Percentiles rank a stretch among this genome's conserved stretches.
Evolutionary conservation across 1,140 invertebrate genomes (phyloP).

Genomic region (Cardiocondyla obscurior): DNA sequence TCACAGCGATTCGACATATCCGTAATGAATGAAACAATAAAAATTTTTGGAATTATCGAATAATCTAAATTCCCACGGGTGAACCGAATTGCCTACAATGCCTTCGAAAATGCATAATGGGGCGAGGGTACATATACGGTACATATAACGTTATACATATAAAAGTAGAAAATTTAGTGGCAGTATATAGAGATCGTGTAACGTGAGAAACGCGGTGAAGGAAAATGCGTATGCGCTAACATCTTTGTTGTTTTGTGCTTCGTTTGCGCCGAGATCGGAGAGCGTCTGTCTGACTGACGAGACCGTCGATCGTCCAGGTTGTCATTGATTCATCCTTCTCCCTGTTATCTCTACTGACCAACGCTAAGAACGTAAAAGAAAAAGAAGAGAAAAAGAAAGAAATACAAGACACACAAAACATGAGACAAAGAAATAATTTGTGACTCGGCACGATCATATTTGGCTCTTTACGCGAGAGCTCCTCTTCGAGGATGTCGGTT

Average conservation of each 20-base stretch:
- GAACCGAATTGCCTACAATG: slow-evolving; percentile 36
- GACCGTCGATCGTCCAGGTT: slow-evolving; percentile 29
- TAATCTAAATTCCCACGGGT: slow-evolving; percentile 45
- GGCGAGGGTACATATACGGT: slow-evolving; percentile 64
- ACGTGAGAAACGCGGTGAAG: slow-evolving; percentile 65
- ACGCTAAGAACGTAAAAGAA: slow-evolving; percentile 42
- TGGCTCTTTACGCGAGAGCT: slow-evolving; percentile 31
- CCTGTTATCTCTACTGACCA: slow-evolving; percentile 29
- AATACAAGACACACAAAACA: slow-evolving; percentile 1
- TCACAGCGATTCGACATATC: slow-evolving; percentile 51
- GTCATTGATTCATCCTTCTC: slow-evolving; percentile 25
- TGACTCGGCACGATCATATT: slow-evolving; percentile 35
- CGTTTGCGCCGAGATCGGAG: slow-evolving; percentile 17
- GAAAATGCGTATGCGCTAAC: slow-evolving; percentile 58
- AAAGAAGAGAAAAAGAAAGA: slow-evolving; percentile 23
- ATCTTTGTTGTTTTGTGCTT: slow-evolving; percentile 49
- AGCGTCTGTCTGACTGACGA: slow-evolving; percentile 22
- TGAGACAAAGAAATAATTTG: slow-evolving; percentile 40
- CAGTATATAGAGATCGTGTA: slow-evolving; percentile 70
- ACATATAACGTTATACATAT: slow-evolving; percentile 68
- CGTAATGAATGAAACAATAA: slow-evolving; percentile 32
- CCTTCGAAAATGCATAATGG: slow-evolving; percentile 72
- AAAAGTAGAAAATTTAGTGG: slow-evolving; percentile 83
- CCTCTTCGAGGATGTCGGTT: slow-evolving; percentile 42
- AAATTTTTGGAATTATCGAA: slow-evolving; percentile 26